Percentiles rank a stretch among this genome's conserved stretches.
phyloP scores from a whole-genome alignment of 2,113 vertebrate genomes.

The Muscicapa adusta region DNA sequence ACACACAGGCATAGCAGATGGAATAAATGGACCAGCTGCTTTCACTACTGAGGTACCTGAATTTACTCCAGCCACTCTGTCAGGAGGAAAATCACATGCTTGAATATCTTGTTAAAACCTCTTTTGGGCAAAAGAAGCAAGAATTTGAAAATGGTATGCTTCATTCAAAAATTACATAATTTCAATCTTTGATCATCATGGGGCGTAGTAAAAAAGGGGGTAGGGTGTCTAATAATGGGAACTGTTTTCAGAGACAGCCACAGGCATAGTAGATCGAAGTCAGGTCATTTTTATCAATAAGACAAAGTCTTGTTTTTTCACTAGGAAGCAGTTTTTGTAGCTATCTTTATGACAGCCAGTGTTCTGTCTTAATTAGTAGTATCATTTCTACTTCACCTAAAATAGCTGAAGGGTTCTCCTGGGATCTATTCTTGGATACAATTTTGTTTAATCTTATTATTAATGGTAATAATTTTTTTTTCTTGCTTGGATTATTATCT shows the following conservation, averaged over 20 bases:
- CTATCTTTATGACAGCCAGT: constrained; percentile 39
- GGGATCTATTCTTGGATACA: constrained; percentile 64
- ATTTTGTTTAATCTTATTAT: constrained; percentile 79
- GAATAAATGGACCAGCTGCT: background rate
- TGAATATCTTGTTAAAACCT: background rate
- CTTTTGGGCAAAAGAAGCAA: background rate
- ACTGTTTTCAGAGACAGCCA: background rate
- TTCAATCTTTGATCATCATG: background rate
- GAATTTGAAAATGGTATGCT: background rate
- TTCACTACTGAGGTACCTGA: background rate
- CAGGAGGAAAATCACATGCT: background rate
- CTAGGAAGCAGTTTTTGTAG: constrained; percentile 35
- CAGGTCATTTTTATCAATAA: background rate
- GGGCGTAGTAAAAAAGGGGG: background rate
- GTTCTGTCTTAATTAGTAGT: constrained; percentile 69
- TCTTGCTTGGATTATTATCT: constrained; percentile 64
- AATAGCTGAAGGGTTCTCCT: constrained; percentile 69
- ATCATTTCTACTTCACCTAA: constrained; percentile 68
- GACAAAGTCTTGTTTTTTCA: background rate
- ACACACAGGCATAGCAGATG: background rate
- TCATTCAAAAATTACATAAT: background rate
- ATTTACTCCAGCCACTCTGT: background rate
- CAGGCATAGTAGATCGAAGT: background rate
- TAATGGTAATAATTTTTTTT: constrained; percentile 74
- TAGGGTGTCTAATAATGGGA: background rate